Conservation (phyloP, 2,113 vertebrate genomes). For the Nibea coibor region DNA sequence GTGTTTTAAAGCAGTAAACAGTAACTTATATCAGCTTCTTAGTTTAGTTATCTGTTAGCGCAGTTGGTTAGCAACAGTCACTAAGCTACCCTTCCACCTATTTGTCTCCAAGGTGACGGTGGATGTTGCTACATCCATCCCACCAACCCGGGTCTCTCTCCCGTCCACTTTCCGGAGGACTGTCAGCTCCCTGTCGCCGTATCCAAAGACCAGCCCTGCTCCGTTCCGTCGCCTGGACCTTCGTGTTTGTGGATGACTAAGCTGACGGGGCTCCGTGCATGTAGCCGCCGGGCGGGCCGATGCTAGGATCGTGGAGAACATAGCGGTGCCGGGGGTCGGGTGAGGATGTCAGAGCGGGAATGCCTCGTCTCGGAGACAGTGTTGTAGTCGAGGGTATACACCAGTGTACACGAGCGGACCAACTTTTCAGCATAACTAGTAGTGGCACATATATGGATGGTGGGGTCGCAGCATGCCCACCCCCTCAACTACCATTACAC, state of each 20-base stretch:
- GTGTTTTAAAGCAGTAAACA: not conserved
- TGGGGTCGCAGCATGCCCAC: conserved; percentile 78
- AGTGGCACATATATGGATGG: conserved; percentile 77
- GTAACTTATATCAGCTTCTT: not conserved
- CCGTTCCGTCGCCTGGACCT: not conserved
- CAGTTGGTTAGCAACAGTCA: conserved; percentile 55
- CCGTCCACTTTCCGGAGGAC: not conserved
- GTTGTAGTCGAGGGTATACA: conserved; percentile 62
- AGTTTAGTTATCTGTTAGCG: conserved; percentile 30
- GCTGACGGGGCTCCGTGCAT: conserved; percentile 21
- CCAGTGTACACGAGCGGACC: conserved; percentile 31
- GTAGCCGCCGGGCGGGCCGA: conserved; percentile 38
- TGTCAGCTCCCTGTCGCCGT: not conserved
- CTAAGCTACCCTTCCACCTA: conserved; percentile 58
- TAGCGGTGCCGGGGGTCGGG: conserved; percentile 43
- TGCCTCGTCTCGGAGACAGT: conserved; percentile 67
- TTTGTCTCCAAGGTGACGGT: conserved; percentile 78
- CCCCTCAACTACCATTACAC: conserved; percentile 64
- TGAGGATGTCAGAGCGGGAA: conserved; percentile 76
- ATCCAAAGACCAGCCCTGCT: not conserved
- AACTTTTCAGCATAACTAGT: conserved; percentile 46
- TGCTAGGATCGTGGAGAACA: conserved; percentile 45
- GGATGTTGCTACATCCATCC: conserved; percentile 44
- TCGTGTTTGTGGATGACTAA: conserved; percentile 33
- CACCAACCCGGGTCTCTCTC: conserved; percentile 8